These are phyloP conservation scores for Alfaro cultratus DNA, from an alignment of 2,797 vertebrate genomes.

Conservation along the genomic window DNA sequence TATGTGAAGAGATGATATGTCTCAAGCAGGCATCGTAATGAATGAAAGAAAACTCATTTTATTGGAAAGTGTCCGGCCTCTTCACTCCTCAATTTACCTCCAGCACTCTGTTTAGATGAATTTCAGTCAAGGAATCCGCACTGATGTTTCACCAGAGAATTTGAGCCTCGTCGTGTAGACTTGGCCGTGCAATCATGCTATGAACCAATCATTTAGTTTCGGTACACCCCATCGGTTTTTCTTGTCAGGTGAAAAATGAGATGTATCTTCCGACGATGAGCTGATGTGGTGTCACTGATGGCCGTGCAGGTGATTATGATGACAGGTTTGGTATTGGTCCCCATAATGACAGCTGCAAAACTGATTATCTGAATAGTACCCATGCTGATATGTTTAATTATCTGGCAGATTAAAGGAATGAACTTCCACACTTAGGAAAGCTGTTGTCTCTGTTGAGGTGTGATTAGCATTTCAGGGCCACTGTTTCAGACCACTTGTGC, in stretches of 20 bases:
- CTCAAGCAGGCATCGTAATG: neutral
- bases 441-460: neutral
- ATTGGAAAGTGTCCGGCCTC: slow-evolving; percentile 23
- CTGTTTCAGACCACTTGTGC: neutral
- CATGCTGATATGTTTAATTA: slow-evolving; percentile 14
- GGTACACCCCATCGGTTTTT: slow-evolving; percentile 33
- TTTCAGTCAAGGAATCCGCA: slow-evolving; percentile 14
- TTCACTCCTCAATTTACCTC: slow-evolving; percentile 32
- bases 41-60: slow-evolving; percentile 22
- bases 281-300: slow-evolving; percentile 34
- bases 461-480: neutral
- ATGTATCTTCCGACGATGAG: slow-evolving; percentile 38
- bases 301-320: slow-evolving; percentile 22
- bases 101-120: slow-evolving; percentile 30
- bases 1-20: neutral
- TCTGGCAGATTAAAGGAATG: neutral
- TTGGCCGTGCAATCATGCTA: slow-evolving; percentile 30
- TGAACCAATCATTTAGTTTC: slow-evolving; percentile 42
- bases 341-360: slow-evolving; percentile 23
- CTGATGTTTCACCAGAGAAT: slow-evolving; percentile 30
- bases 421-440: neutral
- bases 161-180: slow-evolving; percentile 18
- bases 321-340: slow-evolving; percentile 19
- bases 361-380: slow-evolving; percentile 28
- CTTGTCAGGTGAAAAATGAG: slow-evolving; percentile 54